Conservation (phyloP, 2,888 invertebrate species). For the Dromius quadrimaculatus region DNA sequence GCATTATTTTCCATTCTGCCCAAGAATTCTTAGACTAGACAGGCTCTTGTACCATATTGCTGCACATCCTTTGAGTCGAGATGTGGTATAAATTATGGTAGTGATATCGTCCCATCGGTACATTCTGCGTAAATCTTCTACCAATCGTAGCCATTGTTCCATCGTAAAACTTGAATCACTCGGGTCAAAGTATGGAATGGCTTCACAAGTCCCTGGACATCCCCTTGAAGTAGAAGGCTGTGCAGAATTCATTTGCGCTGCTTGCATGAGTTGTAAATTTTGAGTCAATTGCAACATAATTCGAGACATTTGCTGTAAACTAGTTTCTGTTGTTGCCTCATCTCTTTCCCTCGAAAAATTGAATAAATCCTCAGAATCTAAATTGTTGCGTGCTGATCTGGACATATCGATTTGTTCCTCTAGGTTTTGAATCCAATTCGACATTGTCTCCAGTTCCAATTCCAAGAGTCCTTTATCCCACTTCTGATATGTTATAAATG, state of each 20-base stretch:
- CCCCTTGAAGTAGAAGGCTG: slow-evolving; percentile 1
- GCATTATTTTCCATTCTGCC: slow-evolving; percentile 7
- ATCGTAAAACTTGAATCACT: not conserved
- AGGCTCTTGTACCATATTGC: slow-evolving; percentile 10
- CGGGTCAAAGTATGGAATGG: slow-evolving; percentile 1
- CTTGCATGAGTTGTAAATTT: slow-evolving; percentile 11
- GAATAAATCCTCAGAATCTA: not conserved
- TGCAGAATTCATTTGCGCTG: not conserved
- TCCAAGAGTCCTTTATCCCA: slow-evolving; percentile 12
- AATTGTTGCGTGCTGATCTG: not conserved
- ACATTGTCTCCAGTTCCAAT: too few relatives aligned
- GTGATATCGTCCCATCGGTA: slow-evolving; percentile 13
- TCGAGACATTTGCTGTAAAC: slow-evolving; percentile 8
- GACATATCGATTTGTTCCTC: not conserved
- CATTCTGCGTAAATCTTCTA: slow-evolving; percentile 3
- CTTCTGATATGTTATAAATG: slow-evolving; percentile 11
- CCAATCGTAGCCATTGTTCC: not conserved
- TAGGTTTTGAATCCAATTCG: slow-evolving; percentile 1
- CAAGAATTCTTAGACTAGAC: not conserved
- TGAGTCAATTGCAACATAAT: slow-evolving; percentile 14
- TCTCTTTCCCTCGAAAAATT: not conserved
- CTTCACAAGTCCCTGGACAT: not conserved
- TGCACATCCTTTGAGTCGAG: not conserved
- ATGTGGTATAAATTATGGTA: not conserved
- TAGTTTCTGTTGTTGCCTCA: not conserved